Conservation (phyloP, 2,113 vertebrate species). For the Centropus unirufus region DNA sequence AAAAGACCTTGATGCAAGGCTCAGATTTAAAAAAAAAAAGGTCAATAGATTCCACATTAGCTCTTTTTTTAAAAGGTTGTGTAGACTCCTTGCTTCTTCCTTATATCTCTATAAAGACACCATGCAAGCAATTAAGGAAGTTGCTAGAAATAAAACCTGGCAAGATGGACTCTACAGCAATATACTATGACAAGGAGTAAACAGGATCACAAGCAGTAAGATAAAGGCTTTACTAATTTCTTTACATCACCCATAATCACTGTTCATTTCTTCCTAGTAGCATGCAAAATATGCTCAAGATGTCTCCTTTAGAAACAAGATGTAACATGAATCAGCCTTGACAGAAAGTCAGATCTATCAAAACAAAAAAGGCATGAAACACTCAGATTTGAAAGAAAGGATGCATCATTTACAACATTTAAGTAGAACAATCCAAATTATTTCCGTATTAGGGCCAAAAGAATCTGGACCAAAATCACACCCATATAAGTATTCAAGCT, state of each 20-base stretch:
- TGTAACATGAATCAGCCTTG: not conserved
- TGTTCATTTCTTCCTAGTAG: not conserved
- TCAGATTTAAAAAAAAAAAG: not conserved
- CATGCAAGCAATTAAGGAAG: not conserved
- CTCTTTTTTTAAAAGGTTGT: not conserved
- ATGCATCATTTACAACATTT: constrained; percentile 29
- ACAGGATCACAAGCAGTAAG: not conserved
- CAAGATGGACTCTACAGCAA: not conserved
- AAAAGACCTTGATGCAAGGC: not conserved
- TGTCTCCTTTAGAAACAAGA: not conserved
- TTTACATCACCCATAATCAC: not conserved
- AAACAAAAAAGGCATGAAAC: not conserved
- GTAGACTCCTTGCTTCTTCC: not conserved
- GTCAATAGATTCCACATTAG: not conserved
- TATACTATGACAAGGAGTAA: not conserved
- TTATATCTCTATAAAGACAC: not conserved
- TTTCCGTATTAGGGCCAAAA: constrained; percentile 46
- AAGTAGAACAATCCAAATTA: constrained; percentile 30
- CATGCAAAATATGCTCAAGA: not conserved
- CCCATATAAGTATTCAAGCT: constrained; percentile 45
- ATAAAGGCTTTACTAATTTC: not conserved
- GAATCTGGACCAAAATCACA: constrained; percentile 48
- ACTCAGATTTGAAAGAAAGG: constrained; percentile 15
- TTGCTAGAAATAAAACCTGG: not conserved
- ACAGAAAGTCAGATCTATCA: not conserved